Conservation (phyloP, 2,797 vertebrate species). For the Emydoidea blandingii region DNA sequence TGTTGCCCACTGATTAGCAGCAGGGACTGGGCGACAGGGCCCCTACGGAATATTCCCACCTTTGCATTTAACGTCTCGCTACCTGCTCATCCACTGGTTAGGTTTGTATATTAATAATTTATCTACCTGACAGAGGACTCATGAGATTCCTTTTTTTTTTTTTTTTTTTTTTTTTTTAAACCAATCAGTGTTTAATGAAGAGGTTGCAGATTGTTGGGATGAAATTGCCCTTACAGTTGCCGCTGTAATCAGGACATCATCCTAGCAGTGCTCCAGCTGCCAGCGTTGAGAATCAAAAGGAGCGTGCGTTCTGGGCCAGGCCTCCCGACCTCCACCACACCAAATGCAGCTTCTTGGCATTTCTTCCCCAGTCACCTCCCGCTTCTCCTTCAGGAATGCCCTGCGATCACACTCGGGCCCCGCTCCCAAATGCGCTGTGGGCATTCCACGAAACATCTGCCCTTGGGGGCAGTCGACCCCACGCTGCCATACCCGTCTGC, state of each 20-base stretch:
- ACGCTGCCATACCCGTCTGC: background rate
- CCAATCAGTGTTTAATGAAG: background rate
- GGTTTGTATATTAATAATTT: background rate
- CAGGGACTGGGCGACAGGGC: background rate
- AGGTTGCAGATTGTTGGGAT: background rate
- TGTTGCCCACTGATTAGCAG: no score
- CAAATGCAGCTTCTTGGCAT: background rate
- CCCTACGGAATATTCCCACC: background rate
- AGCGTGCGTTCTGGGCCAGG: background rate
- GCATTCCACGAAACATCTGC: background rate
- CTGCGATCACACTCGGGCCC: background rate
- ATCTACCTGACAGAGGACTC: background rate
- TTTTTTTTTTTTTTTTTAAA: background rate
- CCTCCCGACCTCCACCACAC: background rate
- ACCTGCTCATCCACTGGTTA: background rate
- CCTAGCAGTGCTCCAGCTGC: background rate
- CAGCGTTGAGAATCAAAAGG: background rate
- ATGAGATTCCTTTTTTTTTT: background rate
- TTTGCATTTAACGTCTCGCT: background rate
- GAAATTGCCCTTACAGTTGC: background rate
- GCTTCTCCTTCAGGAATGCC: background rate
- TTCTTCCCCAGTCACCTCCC: background rate
- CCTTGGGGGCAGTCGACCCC: no score
- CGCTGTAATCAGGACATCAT: background rate
- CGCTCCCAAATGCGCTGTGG: background rate